Base-by-base conservation (phyloP, 1,140 invertebrate genomes). In the Holcopasites calliopsidis region DNA sequence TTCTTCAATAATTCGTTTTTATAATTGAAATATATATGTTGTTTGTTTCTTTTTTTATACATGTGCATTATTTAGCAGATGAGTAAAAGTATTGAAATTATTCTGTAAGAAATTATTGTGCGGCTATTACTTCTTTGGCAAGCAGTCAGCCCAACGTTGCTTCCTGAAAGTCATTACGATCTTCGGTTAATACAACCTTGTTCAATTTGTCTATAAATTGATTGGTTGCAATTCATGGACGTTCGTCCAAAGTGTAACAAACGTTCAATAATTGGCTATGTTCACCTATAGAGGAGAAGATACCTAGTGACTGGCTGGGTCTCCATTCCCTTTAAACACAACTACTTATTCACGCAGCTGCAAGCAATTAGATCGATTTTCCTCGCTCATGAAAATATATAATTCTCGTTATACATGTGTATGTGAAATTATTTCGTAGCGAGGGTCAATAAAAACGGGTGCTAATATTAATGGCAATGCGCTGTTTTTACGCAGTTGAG, bases 341-440 rank as follows among this genome's bases (percentile, higher is more conserved):
- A 18, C 0, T 18, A 61, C 2, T 4, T 10, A 42, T 42, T 18
- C 13, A 23, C 21, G 4, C 33, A 23, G 26, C 8, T 23, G 6
- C 38, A 38, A 10, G 11, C 11, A 21, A 65, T 49, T 33, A 49
- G n/a, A 28, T 65, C 28, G 21, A 23, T 10, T 10, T 35, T 38
- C 5, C 6, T 16, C 31, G 11, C 5, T 58, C 11, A 16, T 62
- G 35, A 10, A 62, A 21, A 62, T 11, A 62, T 28, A 7, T 10
- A 35, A 33, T 33, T 18, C 31, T 31, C 28, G 2, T 33, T 23
- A 23, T 33, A n/a, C 13, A n/a, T n/a, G n/a, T n/a, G 66, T 77
- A 47, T 62, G 66, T 18, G 74, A 82, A 82, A 77, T 64, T 44
- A 31, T 35, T 77, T 77, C 52, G 49, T 55, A 70, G 68, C 10